Evolutionary conservation across 30 jellyfish, hydroid and myxozoan genomes (phyloP).

Genomic region (Phacellophora camtschatica): DNA sequence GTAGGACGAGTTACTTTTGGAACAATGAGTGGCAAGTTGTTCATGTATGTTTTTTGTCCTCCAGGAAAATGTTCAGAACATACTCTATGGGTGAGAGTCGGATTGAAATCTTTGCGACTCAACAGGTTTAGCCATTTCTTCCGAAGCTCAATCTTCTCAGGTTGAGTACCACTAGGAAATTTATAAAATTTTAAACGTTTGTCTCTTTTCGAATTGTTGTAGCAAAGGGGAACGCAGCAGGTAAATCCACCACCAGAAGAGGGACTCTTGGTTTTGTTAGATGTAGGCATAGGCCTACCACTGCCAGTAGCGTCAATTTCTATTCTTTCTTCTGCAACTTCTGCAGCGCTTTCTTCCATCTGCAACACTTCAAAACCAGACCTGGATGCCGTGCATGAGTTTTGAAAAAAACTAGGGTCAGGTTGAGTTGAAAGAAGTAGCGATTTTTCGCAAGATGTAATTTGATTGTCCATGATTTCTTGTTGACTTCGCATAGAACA

Average conservation of each 20-base stretch:
- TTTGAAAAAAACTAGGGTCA: not conserved
- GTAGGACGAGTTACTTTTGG: too few relatives aligned
- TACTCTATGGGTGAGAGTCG: not conserved
- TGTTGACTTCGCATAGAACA: too few relatives aligned
- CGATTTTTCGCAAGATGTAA: too few relatives aligned
- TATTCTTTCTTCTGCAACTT: too few relatives aligned
- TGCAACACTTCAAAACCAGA: not conserved
- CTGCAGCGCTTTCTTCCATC: not conserved
- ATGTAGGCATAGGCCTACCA: too few relatives aligned
- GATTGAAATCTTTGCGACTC: not conserved
- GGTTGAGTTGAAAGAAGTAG: not conserved
- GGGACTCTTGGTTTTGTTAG: not conserved
- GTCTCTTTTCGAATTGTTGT: not conserved
- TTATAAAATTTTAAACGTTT: not conserved
- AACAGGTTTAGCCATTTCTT: not conserved
- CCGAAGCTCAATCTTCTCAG: not conserved
- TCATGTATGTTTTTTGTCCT: slow-evolving; percentile 23
- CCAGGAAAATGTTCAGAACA: slow-evolving; percentile 29
- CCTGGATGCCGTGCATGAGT: not conserved
- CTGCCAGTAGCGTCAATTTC: not conserved
- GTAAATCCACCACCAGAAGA: not conserved
- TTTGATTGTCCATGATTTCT: too few relatives aligned
- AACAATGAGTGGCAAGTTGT: not conserved
- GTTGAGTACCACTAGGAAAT: not conserved
- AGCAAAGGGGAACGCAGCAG: slow-evolving; percentile 6